Evolutionary conservation across 2,888 invertebrate genomes (phyloP), one percentile per base, ranked within the genome.

Genomic region (Sinopyrophorus schimmeli): DNA sequence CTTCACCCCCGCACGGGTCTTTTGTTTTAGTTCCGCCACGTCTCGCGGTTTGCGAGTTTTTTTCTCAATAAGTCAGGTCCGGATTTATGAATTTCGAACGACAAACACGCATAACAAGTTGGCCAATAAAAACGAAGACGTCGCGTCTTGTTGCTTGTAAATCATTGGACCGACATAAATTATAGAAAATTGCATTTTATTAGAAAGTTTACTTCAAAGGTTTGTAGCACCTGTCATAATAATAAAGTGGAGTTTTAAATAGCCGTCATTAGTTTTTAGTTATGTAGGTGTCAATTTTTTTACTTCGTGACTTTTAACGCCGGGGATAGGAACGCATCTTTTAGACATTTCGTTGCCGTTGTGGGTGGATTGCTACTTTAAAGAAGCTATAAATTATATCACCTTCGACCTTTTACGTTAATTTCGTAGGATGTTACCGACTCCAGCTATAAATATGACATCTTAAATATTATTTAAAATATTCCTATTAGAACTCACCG

Each of bases 1-100:
- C 31, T 12, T 34, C 57, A 54, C 57, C 57, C 57, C 57, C 57
- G 57, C 57, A 50, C 24, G 6, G 16, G 30, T 30, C 37, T 30
- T 44, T 37, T 30, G 44, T 37, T 30, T 37, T 37, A 31, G 24
- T 41, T 41, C 18, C 35, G 16, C n/a, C 18, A n/a, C n/a, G n/a
- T n/a, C n/a, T n/a, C n/a, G n/a, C n/a, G n/a, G n/a, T n/a, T n/a
- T n/a, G n/a, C n/a, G n/a, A n/a, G n/a, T n/a, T n/a, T n/a, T n/a
- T n/a, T n/a, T n/a, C n/a, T n/a, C n/a, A n/a, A n/a, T n/a, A n/a
- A n/a, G n/a, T n/a, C n/a, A n/a, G n/a, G n/a, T n/a, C n/a, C n/a
- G n/a, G n/a, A n/a, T n/a, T n/a, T n/a, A n/a, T n/a, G n/a, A n/a
- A n/a, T n/a, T n/a, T n/a, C n/a, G n/a, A n/a, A n/a, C n/a, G n/a